phyloP scores from a whole-genome alignment of 2,888 invertebrate species.

The Lasioglossum marginatum region DNA sequence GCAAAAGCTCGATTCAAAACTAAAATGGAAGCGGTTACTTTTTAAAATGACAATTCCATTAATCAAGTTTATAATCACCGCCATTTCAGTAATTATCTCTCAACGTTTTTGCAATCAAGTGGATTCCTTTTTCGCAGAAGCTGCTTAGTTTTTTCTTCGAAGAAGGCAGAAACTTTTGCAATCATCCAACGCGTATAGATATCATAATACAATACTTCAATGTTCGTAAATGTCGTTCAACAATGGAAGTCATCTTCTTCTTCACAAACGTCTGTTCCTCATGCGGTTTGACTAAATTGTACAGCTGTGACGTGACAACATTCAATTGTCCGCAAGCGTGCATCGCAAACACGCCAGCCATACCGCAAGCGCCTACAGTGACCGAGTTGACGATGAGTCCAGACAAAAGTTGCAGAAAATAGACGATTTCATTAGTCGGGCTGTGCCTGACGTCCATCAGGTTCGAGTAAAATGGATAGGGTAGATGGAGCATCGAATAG shows the following conservation, averaged over 20 bases:
- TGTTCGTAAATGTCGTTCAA: constrained; percentile 63
- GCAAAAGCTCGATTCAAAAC: not conserved
- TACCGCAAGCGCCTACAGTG: constrained; percentile 58
- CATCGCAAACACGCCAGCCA: constrained; percentile 64
- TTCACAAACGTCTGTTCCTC: not conserved
- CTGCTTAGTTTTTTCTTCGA: not conserved
- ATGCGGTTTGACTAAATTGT: constrained; percentile 44
- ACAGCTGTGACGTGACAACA: constrained; percentile 62
- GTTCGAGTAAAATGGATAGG: constrained; percentile 67
- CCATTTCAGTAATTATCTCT: not conserved
- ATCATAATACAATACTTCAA: constrained; percentile 53
- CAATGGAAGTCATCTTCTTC: constrained; percentile 39
- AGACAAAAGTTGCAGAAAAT: constrained; percentile 56
- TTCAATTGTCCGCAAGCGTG: constrained; percentile 70
- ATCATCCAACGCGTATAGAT: not conserved
- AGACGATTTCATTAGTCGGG: constrained; percentile 67
- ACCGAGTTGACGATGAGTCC: constrained; percentile 59
- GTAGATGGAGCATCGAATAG: constrained; percentile 48
- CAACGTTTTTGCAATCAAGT: not conserved
- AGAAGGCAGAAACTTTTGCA: not conserved
- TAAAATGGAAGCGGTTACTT: not conserved
- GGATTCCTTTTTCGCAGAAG: not conserved
- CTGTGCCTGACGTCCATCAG: constrained; percentile 59
- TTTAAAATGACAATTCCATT: not conserved
- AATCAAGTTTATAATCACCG: not conserved